Percentiles rank a stretch among this genome's conserved stretches.
Evolutionary conservation across 2,113 vertebrate species (phyloP).

Genomic region (Podiceps cristatus): DNA sequence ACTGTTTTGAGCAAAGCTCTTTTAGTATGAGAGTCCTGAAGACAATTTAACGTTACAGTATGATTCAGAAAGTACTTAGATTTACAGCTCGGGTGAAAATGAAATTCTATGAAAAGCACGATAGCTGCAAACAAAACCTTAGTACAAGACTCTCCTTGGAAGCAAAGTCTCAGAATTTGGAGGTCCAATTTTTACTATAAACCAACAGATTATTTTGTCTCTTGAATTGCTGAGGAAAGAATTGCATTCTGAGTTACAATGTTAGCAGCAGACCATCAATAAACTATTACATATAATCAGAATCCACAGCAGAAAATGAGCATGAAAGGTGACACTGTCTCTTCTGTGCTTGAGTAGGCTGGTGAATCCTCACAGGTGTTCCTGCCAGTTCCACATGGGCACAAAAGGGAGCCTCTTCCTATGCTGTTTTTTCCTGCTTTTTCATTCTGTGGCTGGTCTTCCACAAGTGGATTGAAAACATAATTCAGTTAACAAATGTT

Average conservation of each 20-base stretch:
- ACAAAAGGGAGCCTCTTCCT: not conserved
- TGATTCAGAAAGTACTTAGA: not conserved
- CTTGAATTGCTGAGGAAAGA: not conserved
- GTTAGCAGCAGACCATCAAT: not conserved
- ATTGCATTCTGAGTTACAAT: not conserved
- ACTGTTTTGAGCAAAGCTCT: not conserved
- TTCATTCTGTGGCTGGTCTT: not conserved
- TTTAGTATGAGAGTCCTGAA: not conserved
- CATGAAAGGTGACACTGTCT: not conserved
- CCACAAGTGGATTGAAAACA: not conserved
- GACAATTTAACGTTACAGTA: not conserved
- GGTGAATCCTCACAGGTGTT: not conserved
- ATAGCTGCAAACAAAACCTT: not conserved
- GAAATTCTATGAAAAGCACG: not conserved
- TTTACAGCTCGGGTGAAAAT: slow-evolving; percentile 11
- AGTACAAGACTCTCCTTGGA: not conserved
- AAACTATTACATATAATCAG: not conserved
- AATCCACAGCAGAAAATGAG: not conserved
- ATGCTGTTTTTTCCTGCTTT: not conserved
- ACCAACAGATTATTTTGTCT: not conserved
- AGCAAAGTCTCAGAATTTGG: not conserved
- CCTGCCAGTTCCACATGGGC: accelerated
- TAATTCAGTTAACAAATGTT: not conserved
- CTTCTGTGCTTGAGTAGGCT: not conserved
- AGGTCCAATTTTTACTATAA: not conserved